Evolutionary conservation across 2,888 invertebrate species (phyloP).

Genomic region (Charanyca ferruginea): DNA sequence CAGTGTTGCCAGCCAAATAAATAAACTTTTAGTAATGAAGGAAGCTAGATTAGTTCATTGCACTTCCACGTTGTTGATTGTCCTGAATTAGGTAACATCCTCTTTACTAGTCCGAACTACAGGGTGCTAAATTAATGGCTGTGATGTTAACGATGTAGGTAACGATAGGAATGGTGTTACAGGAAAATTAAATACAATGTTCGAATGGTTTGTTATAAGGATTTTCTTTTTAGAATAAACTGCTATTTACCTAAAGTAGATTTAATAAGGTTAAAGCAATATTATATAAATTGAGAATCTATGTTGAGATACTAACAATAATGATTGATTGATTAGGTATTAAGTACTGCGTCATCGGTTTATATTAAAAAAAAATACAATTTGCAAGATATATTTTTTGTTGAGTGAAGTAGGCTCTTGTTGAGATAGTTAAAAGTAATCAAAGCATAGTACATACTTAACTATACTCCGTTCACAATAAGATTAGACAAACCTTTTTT

Average conservation of each 20-base stretch:
- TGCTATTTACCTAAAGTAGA: neutral
- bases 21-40: conserved; percentile 61
- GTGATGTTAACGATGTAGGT: conserved; percentile 11
- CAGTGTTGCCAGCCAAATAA: conserved; percentile 51
- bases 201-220: neutral
- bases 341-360: too few species aligned
- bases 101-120: conserved; percentile 39
- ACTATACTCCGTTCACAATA: too few species aligned
- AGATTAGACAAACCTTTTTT: too few species aligned
- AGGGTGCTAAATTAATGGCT: conserved; percentile 33
- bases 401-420: too few species aligned
- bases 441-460: too few species aligned
- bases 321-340: too few species aligned
- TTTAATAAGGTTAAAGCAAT: neutral
- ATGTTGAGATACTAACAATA: too few species aligned
- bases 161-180: conserved; percentile 23
- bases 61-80: conserved; percentile 87
- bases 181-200: neutral
- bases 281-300: neutral
- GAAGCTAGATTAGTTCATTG: conserved; percentile 83
- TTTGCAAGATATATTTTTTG: too few species aligned
- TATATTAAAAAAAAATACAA: too few species aligned
- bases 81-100: conserved; percentile 83
- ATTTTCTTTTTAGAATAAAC: neutral
- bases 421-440: too few species aligned